Percentiles rank a stretch among this genome's conserved stretches.
Conservation (phyloP, 2,888 invertebrate genomes). For the Lasioglossum calceatum region DNA sequence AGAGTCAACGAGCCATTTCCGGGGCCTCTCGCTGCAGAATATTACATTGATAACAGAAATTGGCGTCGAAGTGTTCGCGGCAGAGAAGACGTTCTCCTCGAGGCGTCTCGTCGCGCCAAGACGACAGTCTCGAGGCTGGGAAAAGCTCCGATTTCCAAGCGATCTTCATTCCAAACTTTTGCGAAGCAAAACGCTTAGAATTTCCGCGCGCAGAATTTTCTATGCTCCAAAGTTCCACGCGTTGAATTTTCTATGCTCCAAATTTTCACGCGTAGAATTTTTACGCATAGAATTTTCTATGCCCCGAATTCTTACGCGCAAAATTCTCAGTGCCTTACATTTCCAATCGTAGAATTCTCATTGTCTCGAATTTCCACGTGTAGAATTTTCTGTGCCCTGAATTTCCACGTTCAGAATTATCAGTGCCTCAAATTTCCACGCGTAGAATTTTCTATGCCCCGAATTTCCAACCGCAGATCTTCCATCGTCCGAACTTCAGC, state of each 20-base stretch:
- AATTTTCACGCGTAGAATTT: neutral
- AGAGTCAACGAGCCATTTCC: constrained; percentile 83
- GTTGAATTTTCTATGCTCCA: neutral
- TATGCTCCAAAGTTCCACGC: accelerated
- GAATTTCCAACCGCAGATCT: neutral
- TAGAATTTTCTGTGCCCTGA: neutral
- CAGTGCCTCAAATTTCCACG: neutral
- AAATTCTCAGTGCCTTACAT: no score
- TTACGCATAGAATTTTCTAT: neutral
- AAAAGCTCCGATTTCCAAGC: neutral
- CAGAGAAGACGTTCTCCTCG: constrained; percentile 54
- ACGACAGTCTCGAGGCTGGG: neutral
- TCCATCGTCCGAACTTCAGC: neutral
- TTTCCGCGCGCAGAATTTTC: neutral
- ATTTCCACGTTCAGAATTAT: neutral
- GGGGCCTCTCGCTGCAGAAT: constrained; percentile 79
- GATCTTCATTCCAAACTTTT: neutral
- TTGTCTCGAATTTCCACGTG: neutral
- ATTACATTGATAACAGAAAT: constrained; percentile 81
- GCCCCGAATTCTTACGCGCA: neutral
- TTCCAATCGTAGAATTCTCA: no score
- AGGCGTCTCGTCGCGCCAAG: neutral
- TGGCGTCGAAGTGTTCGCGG: constrained; percentile 70
- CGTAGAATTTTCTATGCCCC: neutral
- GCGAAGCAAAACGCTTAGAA: no score